phyloP scores from a whole-genome alignment of 2,888 invertebrate genomes.

The Brenthis ino region DNA sequence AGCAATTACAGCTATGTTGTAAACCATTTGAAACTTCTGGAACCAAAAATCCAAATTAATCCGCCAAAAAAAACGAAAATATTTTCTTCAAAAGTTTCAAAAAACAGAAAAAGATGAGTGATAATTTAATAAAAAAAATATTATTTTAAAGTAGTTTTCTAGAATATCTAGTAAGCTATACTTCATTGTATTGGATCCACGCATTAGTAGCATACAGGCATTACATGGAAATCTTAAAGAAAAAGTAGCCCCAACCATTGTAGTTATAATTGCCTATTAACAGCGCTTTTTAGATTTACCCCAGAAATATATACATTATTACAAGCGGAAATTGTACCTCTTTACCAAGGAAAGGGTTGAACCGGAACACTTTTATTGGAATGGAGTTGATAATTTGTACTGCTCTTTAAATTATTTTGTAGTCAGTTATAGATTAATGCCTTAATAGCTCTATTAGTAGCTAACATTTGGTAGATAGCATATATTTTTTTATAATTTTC shows the following conservation, averaged over 20 bases:
- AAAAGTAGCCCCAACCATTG: conserved; percentile 47
- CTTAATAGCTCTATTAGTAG: not conserved
- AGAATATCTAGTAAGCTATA: conserved; percentile 16
- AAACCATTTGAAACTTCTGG: too few species aligned
- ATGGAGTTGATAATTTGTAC: conserved; percentile 17
- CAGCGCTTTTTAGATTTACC: conserved; percentile 40
- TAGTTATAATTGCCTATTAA: conserved; percentile 50
- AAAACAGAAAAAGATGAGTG: too few species aligned
- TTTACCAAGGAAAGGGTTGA: conserved; percentile 35
- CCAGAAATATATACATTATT: conserved; percentile 41
- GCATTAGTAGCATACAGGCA: conserved; percentile 27
- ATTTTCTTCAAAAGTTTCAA: too few species aligned
- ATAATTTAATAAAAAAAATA: not conserved
- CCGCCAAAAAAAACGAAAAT: too few species aligned
- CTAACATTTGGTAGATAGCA: too few species aligned
- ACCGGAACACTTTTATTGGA: conserved; percentile 32
- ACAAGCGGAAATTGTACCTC: conserved; percentile 51
- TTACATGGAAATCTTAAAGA: conserved; percentile 37
- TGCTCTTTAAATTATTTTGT: not conserved
- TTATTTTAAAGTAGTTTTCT: not conserved
- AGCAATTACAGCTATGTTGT: too few species aligned
- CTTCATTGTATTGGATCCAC: conserved; percentile 26
- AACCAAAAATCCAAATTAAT: too few species aligned
- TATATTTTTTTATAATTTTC: too few species aligned
- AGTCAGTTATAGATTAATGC: not conserved